These are phyloP conservation scores for Anabas testudineus DNA, from an alignment of 2,797 vertebrate species.

Conservation along the genomic window DNA sequence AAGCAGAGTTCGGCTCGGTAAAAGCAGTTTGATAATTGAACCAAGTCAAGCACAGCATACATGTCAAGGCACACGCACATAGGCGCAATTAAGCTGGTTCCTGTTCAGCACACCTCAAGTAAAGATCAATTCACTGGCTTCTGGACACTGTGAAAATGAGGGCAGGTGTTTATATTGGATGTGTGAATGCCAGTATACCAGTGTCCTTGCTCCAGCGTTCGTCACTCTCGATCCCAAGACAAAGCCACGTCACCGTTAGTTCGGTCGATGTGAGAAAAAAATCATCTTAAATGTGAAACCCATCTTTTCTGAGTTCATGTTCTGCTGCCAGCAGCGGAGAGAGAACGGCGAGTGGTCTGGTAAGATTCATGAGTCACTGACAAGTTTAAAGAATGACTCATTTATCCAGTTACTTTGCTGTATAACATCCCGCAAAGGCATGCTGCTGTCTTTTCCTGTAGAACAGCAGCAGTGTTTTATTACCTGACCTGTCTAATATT, in stretches of 20 bases:
- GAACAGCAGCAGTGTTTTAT: too few relatives aligned
- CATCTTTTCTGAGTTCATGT: too few relatives aligned
- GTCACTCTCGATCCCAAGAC: not conserved
- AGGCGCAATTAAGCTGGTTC: slow-evolving; percentile 26
- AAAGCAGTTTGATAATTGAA: slow-evolving; percentile 39
- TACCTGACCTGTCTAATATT: too few relatives aligned
- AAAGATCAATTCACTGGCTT: slow-evolving; percentile 16
- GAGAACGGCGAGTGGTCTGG: too few relatives aligned
- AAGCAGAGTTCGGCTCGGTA: slow-evolving; percentile 18
- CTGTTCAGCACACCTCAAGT: slow-evolving; percentile 24
- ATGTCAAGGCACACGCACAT: slow-evolving; percentile 9
- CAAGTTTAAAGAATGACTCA: slow-evolving; percentile 5
- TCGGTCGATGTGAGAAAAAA: too few relatives aligned
- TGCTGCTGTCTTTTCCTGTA: too few relatives aligned
- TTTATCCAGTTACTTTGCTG: not conserved
- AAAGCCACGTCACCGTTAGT: too few relatives aligned
- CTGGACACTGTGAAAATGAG: not conserved
- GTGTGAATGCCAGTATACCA: not conserved
- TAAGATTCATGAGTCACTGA: slow-evolving; percentile 7
- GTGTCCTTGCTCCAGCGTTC: too few relatives aligned
- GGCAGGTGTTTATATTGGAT: not conserved
- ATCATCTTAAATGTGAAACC: too few relatives aligned
- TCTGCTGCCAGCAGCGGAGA: too few relatives aligned
- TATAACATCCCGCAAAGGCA: too few relatives aligned
- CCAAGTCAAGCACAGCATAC: slow-evolving; percentile 14